Evolutionary conservation across 2,797 vertebrate species (phyloP).

Genomic region (Chromis chromis): DNA sequence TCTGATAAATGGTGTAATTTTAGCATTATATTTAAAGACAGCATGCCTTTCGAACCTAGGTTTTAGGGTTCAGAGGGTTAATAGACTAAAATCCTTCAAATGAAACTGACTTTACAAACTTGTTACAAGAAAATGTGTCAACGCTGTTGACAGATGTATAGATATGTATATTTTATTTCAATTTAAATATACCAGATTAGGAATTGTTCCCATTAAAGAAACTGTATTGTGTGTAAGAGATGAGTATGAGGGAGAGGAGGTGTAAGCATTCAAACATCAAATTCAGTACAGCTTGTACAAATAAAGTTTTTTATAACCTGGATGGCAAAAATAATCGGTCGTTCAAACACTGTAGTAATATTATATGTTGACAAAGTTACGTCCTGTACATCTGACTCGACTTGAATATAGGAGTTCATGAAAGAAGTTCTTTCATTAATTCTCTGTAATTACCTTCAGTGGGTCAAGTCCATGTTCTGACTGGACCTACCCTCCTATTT

Average conservation of each 20-base stretch:
- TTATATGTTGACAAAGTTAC: neutral
- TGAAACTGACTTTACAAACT: neutral
- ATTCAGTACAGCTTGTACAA: slow-evolving; percentile 22
- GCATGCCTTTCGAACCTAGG: too few species aligned
- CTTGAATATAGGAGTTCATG: slow-evolving; percentile 9
- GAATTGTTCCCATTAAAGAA: neutral
- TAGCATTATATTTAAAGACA: too few species aligned
- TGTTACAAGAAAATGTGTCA: too few species aligned
- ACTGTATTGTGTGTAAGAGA: slow-evolving; percentile 13
- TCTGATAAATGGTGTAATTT: too few species aligned
- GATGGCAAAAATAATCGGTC: slow-evolving; percentile 2
- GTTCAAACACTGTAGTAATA: neutral
- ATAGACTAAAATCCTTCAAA: neutral
- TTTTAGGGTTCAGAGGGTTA: too few species aligned
- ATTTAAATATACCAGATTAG: slow-evolving; percentile 4
- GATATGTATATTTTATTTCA: neutral
- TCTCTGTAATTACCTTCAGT: slow-evolving; percentile 10
- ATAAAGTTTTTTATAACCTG: slow-evolving; percentile 40
- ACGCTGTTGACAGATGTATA: neutral
- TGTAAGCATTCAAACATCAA: slow-evolving; percentile 25
- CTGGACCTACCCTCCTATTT: neutral
- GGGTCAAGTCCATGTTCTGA: slow-evolving; percentile 4
- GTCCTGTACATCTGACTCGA: neutral
- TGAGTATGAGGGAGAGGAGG: neutral
- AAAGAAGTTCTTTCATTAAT: slow-evolving; percentile 10